Conservation (phyloP, 2,797 vertebrate genomes). For the Mionectes olivaceus region DNA sequence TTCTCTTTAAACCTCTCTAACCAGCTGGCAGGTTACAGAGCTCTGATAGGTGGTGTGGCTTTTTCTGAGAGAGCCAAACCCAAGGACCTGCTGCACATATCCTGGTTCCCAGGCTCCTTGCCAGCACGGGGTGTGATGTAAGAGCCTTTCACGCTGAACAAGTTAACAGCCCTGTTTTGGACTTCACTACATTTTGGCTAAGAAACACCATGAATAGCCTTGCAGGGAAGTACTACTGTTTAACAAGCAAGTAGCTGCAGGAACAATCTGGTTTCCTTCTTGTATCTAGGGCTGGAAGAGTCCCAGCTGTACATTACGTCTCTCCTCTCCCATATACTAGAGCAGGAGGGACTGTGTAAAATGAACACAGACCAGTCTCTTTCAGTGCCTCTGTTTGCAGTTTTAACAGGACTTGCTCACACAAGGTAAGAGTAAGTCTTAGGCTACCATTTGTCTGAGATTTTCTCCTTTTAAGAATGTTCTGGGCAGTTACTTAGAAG, state of each 20-base stretch:
- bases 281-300: background rate
- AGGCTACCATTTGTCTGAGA: background rate
- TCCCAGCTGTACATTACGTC: background rate
- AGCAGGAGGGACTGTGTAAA: background rate
- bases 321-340: background rate
- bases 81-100: background rate
- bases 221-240: background rate
- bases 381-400: background rate
- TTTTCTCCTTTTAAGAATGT: background rate
- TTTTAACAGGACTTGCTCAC: background rate
- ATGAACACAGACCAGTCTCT: background rate
- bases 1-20: background rate
- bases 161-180: conserved; percentile 8
- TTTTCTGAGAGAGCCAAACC: background rate
- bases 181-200: conserved; percentile 45
- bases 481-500: background rate
- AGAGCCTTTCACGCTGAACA: background rate
- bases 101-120: conserved; percentile 44
- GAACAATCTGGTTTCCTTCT: background rate
- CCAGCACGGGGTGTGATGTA: conserved; percentile 44
- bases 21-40: background rate
- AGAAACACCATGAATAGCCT: background rate
- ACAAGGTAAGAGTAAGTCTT: background rate
- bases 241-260: background rate
- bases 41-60: background rate